Conservation (phyloP, 53 echinoderm and acorn worm species). For the Luidia sarsii region DNA sequence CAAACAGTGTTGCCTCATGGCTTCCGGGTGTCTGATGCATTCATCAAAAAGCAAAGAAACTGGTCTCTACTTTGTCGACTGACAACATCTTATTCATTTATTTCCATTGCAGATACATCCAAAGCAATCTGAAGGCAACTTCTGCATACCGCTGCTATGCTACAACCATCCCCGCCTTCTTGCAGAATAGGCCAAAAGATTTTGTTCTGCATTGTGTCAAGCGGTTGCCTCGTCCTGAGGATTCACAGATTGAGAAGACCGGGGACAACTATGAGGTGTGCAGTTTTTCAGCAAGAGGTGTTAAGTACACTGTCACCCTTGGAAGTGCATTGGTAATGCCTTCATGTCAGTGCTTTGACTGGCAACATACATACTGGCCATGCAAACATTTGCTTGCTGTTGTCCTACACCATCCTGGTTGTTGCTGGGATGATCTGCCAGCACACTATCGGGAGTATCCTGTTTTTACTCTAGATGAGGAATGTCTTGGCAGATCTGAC, state of each 20-base stretch:
- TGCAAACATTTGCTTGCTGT: conserved; percentile 24
- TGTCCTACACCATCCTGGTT: neutral
- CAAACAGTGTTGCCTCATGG: no score
- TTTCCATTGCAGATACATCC: conserved; percentile 5
- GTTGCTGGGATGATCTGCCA: conserved; percentile 2
- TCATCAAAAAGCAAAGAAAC: no score
- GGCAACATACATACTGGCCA: conserved; percentile 8
- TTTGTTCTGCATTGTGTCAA: neutral
- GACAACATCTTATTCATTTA: no score
- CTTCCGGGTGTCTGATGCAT: no score
- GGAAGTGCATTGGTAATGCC: conserved; percentile 1
- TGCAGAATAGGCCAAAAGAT: conserved; percentile 5
- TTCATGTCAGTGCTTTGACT: conserved; percentile 29
- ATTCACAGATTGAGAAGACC: neutral
- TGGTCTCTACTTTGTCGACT: no score
- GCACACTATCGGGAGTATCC: no score
- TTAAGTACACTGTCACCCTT: neutral
- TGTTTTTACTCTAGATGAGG: no score
- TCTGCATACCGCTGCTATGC: no score
- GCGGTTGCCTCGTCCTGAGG: neutral
- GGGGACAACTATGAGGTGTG: conserved; percentile 1
- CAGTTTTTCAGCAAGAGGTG: neutral
- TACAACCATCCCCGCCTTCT: neutral
- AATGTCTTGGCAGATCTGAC: no score
- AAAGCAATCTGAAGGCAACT: conserved; percentile 10